Base-by-base conservation (phyloP, 2,888 invertebrate species). In the Volucella bombylans region DNA sequence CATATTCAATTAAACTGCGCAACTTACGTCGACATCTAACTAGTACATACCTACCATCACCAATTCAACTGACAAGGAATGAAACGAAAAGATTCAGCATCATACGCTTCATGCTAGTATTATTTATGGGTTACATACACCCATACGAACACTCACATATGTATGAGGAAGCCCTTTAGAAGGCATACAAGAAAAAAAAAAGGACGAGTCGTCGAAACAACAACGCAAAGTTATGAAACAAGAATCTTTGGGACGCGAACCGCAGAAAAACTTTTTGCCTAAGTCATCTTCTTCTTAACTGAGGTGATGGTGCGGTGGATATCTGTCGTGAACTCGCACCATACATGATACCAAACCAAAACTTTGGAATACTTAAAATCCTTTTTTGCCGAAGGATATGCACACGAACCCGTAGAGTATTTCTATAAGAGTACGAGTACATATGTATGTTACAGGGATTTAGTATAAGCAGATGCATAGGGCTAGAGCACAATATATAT, bases 341-440 rank as follows among this genome's bases (percentile, higher is more conserved):
- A 78, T 78, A 82, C 78, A 82, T 73, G 73, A 82, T 82, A 73
- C 78, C 31, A 31, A 82, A 68, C 52, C 41, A 52, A 82, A 82
- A 82, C 73, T 82, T 82, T 82, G 78, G 67, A 82, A 72, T 72
- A 78, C 73, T 68, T 68, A 64, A 73, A 78, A 82, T 78, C 78
- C 78, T 73, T 78, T 59, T 65, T 57, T 12, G 54, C 72, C 31
- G 68, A 31, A 49, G 47, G 67, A 65, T 38, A 43, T 2, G n/a
- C n/a, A 64, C 38, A 2, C 9, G 12, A 43, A 10, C n/a, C 9
- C 52, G 6, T 6, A 31, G 9, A 23, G n/a, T 59, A 18, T 38
- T 10, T 4, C 18, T 10, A 39, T 23, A 1, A 23, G 18, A 23
- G 18, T 23, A 43, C 59, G 18, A 38, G 61, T 14, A 47, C 52